phyloP scores from a whole-genome alignment of 2,113 vertebrate genomes.

The Vireo altiloquus region DNA sequence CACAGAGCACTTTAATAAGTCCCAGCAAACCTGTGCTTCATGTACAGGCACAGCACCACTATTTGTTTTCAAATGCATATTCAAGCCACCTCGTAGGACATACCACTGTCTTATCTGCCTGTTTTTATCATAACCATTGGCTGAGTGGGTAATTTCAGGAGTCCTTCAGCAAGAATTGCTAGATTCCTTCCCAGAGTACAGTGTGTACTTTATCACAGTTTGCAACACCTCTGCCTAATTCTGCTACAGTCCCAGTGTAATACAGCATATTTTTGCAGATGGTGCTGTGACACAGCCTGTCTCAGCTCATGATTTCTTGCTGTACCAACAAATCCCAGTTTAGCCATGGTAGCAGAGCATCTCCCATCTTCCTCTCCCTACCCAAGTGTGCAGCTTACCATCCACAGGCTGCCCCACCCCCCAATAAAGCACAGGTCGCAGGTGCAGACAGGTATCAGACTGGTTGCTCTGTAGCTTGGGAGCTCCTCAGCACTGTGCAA shows the following conservation, averaged over 20 bases:
- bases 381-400: rapidly evolving
- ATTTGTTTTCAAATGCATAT: not conserved
- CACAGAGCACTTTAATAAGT: not conserved
- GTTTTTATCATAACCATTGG: not conserved
- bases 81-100: not conserved
- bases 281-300: not conserved
- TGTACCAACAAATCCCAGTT: not conserved
- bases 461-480: not conserved
- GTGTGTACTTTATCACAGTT: not conserved
- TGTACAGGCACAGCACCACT: not conserved
- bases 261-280: not conserved
- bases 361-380: not conserved
- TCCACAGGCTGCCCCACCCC: not conserved
- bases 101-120: not conserved
- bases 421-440: not conserved
- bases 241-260: not conserved
- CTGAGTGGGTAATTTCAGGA: not conserved
- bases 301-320: not conserved
- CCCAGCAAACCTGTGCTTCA: not conserved
- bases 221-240: not conserved
- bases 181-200: not conserved
- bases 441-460: not conserved
- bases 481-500: not conserved
- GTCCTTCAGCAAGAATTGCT: not conserved
- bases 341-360: not conserved